phyloP scores from a whole-genome alignment of 2,113 vertebrate species.

The Callithrix jacchus region DNA sequence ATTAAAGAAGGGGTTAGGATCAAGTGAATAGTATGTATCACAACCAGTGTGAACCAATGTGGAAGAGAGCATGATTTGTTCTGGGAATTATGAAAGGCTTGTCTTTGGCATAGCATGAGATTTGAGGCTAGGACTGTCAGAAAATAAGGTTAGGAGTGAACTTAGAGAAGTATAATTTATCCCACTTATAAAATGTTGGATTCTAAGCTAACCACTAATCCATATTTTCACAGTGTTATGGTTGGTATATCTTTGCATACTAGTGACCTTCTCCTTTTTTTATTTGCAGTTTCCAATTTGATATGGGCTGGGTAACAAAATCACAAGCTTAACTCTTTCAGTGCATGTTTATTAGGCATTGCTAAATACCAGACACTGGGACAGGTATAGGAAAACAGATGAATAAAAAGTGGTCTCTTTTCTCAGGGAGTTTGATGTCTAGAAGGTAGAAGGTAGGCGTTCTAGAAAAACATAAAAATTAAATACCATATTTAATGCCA shows the following conservation, averaged over 20 bases:
- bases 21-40: background rate
- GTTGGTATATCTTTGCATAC: background rate
- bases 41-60: background rate
- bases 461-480: background rate
- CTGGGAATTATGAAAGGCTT: background rate
- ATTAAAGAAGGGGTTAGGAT: background rate
- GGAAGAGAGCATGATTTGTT: background rate
- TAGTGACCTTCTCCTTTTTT: background rate
- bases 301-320: slow-evolving; percentile 4
- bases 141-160: slow-evolving; percentile 21
- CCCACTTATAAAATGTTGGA: background rate
- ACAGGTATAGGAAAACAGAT: background rate
- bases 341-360: background rate
- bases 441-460: background rate
- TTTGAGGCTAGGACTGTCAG: too few species aligned
- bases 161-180: background rate
- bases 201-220: background rate
- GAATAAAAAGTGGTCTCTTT: slow-evolving; percentile 24
- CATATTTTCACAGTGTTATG: background rate
- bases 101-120: too few species aligned
- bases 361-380: background rate
- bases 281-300: slow-evolving; percentile 21
- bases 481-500: background rate
- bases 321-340: background rate
- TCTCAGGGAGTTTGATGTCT: background rate